Base-by-base conservation (phyloP, 2,797 vertebrate genomes). In the Aeoliscus strigatus region DNA sequence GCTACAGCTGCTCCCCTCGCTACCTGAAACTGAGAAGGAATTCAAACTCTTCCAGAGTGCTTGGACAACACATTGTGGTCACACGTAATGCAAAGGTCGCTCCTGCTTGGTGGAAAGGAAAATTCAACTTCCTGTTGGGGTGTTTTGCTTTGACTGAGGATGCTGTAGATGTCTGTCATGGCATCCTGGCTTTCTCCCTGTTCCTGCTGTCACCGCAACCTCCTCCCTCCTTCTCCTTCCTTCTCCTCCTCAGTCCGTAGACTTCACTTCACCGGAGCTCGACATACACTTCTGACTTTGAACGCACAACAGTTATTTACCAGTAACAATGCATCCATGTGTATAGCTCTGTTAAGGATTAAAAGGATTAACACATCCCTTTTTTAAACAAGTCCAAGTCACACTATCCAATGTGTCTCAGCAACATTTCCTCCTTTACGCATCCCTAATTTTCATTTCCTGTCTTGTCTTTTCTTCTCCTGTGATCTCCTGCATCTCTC, bases 371-470 rank as follows among this genome's bases (percentile, higher is more conserved):
- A 39, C 36, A 37, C 58, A 68, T 73, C 59, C 55, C 8, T 53
- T 43, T 51, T 50, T 40, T 49, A 60, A 54, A 38, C 56, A 62
- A 66, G 42, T 75, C 51, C 70, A 47, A 52, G 38, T 67, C 73
- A 73, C 78, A 73, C 69, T 68, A 60, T 75, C 72, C 74, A 2
- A 51, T 79, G 60, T 84, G 70, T 84, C 77, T 80, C 73, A 56
- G 71, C 73, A 66, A 69, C 82, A 81, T 84, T 76, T 84, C 73
- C 58, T 85, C 76, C 81, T 79, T 83, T 84, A 84, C 86, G 80
- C 88, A 84, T 89, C 80, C 84, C 81, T 87, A 83, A 86, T 80
- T 82, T 86, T 87, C 78, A 85, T 86, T 88, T 87, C 80, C 79
- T 86, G 74, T 86, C 80, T 85, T 84, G 82, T 86, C 80, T 79